phyloP scores from a whole-genome alignment of 2,888 invertebrate species.

The Panzeria rudis region DNA sequence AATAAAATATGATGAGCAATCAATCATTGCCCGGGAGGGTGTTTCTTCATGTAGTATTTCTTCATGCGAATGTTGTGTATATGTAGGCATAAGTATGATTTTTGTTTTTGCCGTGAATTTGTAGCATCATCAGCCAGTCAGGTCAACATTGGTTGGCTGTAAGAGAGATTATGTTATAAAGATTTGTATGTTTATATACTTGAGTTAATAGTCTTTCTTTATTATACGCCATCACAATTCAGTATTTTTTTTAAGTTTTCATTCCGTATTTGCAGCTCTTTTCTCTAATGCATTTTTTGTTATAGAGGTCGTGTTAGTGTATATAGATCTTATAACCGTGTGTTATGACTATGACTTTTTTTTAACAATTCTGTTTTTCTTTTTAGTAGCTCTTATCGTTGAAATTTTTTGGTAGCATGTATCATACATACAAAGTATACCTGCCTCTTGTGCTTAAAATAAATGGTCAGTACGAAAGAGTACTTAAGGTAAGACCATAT shows the following conservation, averaged over 20 bases:
- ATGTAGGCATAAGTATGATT: constrained; percentile 1
- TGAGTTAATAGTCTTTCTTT: constrained; percentile 30
- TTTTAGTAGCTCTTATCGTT: constrained; percentile 12
- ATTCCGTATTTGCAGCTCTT: constrained; percentile 52
- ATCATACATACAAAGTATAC: constrained; percentile 76
- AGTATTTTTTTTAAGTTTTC: background rate
- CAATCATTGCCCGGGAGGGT: constrained; percentile 84
- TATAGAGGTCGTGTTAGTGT: constrained; percentile 11
- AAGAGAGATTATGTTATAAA: constrained; percentile 17
- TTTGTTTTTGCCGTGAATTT: constrained; percentile 31
- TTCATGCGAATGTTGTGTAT: constrained; percentile 50
- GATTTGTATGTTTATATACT: constrained; percentile 38
- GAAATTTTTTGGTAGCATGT: constrained; percentile 34
- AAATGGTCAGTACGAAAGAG: constrained; percentile 54
- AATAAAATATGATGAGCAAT: constrained; percentile 84
- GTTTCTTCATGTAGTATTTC: constrained; percentile 75
- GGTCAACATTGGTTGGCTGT: constrained; percentile 55
- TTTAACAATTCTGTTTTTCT: background rate
- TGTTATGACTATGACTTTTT: constrained; percentile 39
- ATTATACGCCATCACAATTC: constrained; percentile 59
- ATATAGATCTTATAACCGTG: background rate
- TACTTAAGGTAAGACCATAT: too few relatives aligned
- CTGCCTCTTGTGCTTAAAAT: constrained; percentile 78
- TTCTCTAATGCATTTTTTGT: background rate
- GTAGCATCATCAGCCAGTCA: constrained; percentile 58